These are phyloP conservation scores for Scelioninae gen. 1 DNA, from an alignment of 2,888 invertebrate species.

Conservation along the genomic window DNA sequence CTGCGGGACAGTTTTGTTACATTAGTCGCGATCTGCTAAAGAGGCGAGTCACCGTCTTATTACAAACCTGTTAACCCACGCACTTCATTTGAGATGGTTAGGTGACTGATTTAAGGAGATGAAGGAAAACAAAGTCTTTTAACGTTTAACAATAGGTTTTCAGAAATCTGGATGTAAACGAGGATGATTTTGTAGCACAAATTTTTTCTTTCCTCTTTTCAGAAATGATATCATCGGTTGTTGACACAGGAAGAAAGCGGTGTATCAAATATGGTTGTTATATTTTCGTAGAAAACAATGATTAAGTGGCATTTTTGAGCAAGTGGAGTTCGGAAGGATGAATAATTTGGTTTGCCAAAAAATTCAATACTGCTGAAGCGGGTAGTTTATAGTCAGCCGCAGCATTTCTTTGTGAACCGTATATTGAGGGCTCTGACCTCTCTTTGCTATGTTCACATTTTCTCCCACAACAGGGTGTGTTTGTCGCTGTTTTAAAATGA, in stretches of 20 bases:
- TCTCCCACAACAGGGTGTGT: constrained; percentile 61
- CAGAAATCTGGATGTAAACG: too few relatives aligned
- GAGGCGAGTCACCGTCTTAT: constrained; percentile 5
- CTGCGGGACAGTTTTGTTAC: constrained; percentile 7
- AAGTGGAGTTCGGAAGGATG: constrained; percentile 2
- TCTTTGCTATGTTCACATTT: constrained; percentile 44
- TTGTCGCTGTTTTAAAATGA: constrained; percentile 56
- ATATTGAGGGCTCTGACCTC: constrained; percentile 65
- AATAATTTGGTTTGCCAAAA: constrained; percentile 42
- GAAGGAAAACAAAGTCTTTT: constrained; percentile 29
- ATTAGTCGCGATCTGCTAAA: constrained; percentile 6
- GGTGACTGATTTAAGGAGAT: constrained; percentile 23
- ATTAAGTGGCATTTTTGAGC: not conserved
- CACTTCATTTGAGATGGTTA: constrained; percentile 5
- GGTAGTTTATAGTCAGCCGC: constrained; percentile 35
- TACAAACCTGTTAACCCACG: constrained; percentile 63
- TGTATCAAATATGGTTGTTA: not conserved
- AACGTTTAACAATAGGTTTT: not conserved
- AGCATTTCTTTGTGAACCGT: constrained; percentile 34
- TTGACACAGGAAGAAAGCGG: not conserved
- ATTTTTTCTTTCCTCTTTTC: not conserved
- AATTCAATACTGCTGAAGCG: constrained; percentile 33
- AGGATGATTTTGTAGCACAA: too few relatives aligned
- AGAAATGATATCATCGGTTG: not conserved
- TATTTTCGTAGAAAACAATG: not conserved